phyloP scores from a whole-genome alignment of 2,113 vertebrate species.

The Glaucidium brasilianum region DNA sequence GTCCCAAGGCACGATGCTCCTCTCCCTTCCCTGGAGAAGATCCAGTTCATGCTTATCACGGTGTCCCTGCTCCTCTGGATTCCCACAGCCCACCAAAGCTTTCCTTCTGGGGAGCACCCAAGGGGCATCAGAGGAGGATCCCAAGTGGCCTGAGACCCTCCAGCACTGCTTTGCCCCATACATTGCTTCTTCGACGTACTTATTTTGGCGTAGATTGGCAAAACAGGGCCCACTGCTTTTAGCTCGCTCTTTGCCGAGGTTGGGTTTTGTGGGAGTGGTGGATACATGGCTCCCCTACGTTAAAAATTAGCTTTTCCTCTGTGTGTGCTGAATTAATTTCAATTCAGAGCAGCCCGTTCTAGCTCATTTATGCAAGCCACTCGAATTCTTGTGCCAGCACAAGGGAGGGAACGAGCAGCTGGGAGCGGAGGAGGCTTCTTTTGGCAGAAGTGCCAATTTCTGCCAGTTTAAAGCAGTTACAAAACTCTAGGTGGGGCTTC shows the following conservation, averaged over 20 bases:
- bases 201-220: not conserved
- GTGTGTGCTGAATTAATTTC: not conserved
- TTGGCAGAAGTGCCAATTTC: slow-evolving; percentile 20
- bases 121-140: not conserved
- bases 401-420: slow-evolving; percentile 32
- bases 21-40: not conserved
- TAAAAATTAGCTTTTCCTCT: not conserved
- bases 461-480: not conserved
- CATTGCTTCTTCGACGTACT: not conserved
- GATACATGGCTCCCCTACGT: not conserved
- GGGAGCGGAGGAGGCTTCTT: slow-evolving; percentile 44
- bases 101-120: not conserved
- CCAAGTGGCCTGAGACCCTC: not conserved
- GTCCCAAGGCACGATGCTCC: not conserved
- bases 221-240: not conserved
- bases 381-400: not conserved
- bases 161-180: not conserved
- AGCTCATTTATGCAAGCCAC: not conserved
- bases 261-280: not conserved
- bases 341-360: not conserved
- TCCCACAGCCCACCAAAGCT: not conserved
- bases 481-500: not conserved
- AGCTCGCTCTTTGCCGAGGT: not conserved
- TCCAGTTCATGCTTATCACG: not conserved
- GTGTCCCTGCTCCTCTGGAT: not conserved